Percentiles rank a stretch among this genome's conserved stretches.
Evolutionary conservation across 2,888 invertebrate genomes (phyloP).

Genomic region (Imbricaverruca yamaguchii): DNA sequence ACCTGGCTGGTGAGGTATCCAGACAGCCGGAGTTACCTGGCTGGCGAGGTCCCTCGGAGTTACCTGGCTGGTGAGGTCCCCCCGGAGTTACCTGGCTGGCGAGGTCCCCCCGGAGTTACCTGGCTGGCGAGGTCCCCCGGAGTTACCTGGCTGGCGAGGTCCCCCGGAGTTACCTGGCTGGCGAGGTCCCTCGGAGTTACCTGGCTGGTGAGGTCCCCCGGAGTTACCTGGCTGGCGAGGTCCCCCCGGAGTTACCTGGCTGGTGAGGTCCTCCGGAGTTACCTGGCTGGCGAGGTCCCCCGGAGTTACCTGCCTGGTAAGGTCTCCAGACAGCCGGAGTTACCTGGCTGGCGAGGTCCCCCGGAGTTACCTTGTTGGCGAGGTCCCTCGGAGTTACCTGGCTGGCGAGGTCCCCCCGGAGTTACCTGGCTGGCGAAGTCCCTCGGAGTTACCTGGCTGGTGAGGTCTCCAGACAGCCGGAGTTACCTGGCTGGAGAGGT

Average conservation of each 20-base stretch:
- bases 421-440: constrained; percentile 60
- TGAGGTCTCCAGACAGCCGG: constrained; percentile 79
- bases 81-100: constrained; percentile 58
- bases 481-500: constrained; percentile 58
- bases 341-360: constrained; percentile 64
- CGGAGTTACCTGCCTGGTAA: constrained; percentile 63
- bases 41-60: constrained; percentile 63
- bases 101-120: constrained; percentile 58
- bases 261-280: no score
- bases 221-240: constrained; percentile 60
- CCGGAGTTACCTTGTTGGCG: no score
- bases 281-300: constrained; percentile 68
- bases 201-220: constrained; percentile 72
- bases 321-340: constrained; percentile 70
- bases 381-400: constrained; percentile 47
- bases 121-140: constrained; percentile 77
- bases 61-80: constrained; percentile 64
- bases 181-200: constrained; percentile 59
- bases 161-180: constrained; percentile 64
- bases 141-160: constrained; percentile 58
- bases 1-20: constrained; percentile 64
- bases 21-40: constrained; percentile 46
- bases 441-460: constrained; percentile 55
- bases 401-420: constrained; percentile 68
- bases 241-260: no score